Evolutionary conservation across 2,888 invertebrate genomes (phyloP), one percentile per base, ranked within the genome.

Genomic region (Baccha elongata): DNA sequence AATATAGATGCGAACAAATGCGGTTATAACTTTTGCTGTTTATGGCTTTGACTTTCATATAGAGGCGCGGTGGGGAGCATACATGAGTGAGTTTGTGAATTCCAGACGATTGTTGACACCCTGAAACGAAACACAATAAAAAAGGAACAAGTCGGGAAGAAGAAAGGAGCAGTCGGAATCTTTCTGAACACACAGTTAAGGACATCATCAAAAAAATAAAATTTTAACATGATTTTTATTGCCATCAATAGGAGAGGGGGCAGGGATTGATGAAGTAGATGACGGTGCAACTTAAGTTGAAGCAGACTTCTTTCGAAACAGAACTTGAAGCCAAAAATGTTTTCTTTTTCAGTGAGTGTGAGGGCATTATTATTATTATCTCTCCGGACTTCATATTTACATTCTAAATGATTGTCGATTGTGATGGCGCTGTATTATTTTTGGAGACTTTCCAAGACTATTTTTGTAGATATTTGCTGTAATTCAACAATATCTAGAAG

Each of bases 301-400:
- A 58, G 42, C 55, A 46, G 52, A 42, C 48, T 40, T 32, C 35
- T 65, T 53, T 5, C 4, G 19, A 46, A n/a, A n/a, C 29, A 78
- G 69, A 65, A 68, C 58, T 87, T 85, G 87, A 87, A 87, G 89
- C 89, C 89, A 88, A 88, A 86, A 58, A 40, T 3, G 21, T 4
- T 23, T 86, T 52, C 58, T 55, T 75, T 69, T 80, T 76, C 84
- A 87, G 86, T 87, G 89, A 90, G 90, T 90, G 89, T 89, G 89
- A 88, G 88, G 86, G 86, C 87, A 89, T 90, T 89, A 90, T 89
- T 89, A 89, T 90, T 52, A 52, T 21, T 8, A 13, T 13, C 23
- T 37, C 88, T 86, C 87, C 87, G 86, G 88, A 89, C 87, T 89
- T 89, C 87, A 89, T 89, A 89, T 88, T 87, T 88, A 83, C 73